Evolutionary conservation across 92 coral and sea anemone genomes (phyloP), one percentile per base, ranked within the genome.

Genomic region (Meandrina meandrites): DNA sequence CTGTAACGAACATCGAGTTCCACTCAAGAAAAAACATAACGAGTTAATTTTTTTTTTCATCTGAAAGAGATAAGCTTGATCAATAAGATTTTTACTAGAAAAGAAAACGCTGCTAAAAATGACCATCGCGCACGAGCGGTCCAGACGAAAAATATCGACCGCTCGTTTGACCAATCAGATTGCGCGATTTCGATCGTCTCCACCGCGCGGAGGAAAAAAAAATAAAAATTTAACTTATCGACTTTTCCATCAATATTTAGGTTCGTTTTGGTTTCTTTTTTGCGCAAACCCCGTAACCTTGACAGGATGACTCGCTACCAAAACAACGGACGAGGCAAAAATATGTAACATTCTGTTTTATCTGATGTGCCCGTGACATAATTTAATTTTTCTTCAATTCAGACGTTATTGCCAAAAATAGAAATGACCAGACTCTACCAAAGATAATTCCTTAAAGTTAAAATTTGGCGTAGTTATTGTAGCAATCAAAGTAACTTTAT

Each of bases 361-460:
- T 71, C 51, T 18, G 78, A 34, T 73, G 24, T 73, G 28, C 27
- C 48, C 1, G 51, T 35, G 16, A 71, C 14, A 36, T 35, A 71
- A 71, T 71, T 71, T 1, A 34, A 21, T 73, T 73, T 73, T 21
- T 73, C 78, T 24, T 73, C 4, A 10, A 34, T 34, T 35, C 78
- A 62, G 31, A 24, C 47, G 16, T 35, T 37, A 34, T 34, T 21
- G 45, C 68, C 66, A 12, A 22, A 83, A 54, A 72, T 51, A 32
- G 79, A 16, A 40, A 16, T 21, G 35, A 21, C 51, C 2, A 31
- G 24, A 36, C 27, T 36, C 27, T 17, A 22, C 48, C 51, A 11
- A 36, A 35, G 48, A 70, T 53, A 57, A 79, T 79, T 57, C 71
- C 56, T 73, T 24, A 27, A 45, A 18, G 80, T 50, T 84, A 11